Evolutionary conservation across 2,113 vertebrate species (phyloP).

Genomic region (Xiphophorus maculatus): DNA sequence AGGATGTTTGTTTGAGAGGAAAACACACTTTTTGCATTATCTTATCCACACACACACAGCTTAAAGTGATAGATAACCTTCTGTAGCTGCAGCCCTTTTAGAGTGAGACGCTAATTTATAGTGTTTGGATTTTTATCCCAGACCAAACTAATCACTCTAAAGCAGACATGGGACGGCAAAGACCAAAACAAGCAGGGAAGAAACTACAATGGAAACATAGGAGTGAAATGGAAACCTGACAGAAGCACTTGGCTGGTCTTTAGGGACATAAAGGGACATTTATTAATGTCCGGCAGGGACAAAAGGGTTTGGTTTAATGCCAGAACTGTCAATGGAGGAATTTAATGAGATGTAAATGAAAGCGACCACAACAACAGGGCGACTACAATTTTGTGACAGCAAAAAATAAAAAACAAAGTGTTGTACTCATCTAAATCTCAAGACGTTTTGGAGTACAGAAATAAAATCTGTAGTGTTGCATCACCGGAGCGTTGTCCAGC

Average conservation of each 20-base stretch:
- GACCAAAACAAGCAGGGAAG: not conserved
- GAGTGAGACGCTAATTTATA: slow-evolving; percentile 12
- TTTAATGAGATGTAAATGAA: slow-evolving; percentile 51
- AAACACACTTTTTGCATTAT: slow-evolving; percentile 23
- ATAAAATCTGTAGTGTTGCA: not conserved
- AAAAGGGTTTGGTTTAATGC: slow-evolving; percentile 26
- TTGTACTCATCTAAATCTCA: too few relatives aligned
- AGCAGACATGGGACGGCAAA: not conserved
- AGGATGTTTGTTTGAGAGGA: slow-evolving; percentile 23
- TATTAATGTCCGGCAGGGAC: slow-evolving; percentile 30
- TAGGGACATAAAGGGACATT: slow-evolving; percentile 35
- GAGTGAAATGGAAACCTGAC: not conserved
- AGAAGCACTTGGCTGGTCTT: slow-evolving; percentile 3
- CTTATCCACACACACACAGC: slow-evolving; percentile 6
- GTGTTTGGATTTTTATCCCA: slow-evolving; percentile 14
- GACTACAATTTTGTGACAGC: not conserved
- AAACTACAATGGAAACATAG: not conserved
- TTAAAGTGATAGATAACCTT: slow-evolving; percentile 8
- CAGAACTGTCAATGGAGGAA: slow-evolving; percentile 2
- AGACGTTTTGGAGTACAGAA: too few relatives aligned
- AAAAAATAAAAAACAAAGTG: too few relatives aligned
- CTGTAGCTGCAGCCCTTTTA: slow-evolving; percentile 17
- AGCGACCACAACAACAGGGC: not conserved
- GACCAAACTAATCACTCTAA: slow-evolving; percentile 6
- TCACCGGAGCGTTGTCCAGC: not conserved